Conservation (phyloP, 2,888 invertebrate species). For the Poecilus cupreus region DNA sequence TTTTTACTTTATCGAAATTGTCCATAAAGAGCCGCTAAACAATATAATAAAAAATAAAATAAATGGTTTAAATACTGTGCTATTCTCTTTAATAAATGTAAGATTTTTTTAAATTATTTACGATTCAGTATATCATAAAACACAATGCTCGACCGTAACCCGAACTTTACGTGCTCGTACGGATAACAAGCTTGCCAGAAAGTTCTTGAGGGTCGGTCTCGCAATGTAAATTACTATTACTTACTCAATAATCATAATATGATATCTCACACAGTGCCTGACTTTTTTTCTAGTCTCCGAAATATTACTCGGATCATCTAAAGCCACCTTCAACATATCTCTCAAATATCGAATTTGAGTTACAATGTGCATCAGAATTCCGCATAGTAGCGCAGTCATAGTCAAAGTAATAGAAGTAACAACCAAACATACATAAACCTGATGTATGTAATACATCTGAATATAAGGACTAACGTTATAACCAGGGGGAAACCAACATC, state of each 20-base stretch:
- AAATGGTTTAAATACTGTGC: too few species aligned
- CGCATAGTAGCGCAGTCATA: conserved; percentile 57
- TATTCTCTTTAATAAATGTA: too few species aligned
- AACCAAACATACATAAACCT: conserved; percentile 54
- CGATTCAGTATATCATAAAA: too few species aligned
- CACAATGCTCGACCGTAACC: too few species aligned
- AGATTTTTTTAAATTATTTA: too few species aligned
- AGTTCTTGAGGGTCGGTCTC: too few species aligned
- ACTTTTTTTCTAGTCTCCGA: conserved; percentile 55
- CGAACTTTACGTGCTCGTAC: too few species aligned
- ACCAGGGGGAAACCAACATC: conserved; percentile 54
- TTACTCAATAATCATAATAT: conserved; percentile 64
- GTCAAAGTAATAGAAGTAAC: conserved; percentile 53
- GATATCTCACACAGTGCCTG: conserved; percentile 63
- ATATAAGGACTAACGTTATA: conserved; percentile 55
- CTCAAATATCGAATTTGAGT: conserved; percentile 57
- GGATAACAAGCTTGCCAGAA: too few species aligned
- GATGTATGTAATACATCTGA: conserved; percentile 54
- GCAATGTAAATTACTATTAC: not conserved
- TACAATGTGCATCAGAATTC: conserved; percentile 58
- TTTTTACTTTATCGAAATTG: too few species aligned
- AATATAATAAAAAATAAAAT: too few species aligned
- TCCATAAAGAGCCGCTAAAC: too few species aligned
- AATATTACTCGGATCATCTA: conserved; percentile 45
- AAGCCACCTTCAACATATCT: conserved; percentile 47